phyloP scores from a whole-genome alignment of 1,140 invertebrate genomes.

The Bombus confusus region DNA sequence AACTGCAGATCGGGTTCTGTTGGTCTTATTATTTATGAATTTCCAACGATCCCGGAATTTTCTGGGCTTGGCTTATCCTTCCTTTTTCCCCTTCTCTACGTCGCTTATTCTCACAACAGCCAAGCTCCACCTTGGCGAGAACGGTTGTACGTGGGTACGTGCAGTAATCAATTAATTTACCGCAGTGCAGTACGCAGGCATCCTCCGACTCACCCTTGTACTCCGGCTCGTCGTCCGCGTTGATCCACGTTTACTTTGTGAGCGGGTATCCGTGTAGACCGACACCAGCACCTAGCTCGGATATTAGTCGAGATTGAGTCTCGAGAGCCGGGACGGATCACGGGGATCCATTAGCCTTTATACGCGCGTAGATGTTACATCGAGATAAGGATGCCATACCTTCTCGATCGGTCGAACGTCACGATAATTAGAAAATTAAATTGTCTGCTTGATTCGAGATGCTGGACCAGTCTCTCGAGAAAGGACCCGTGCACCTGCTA shows the following conservation, averaged over 20 bases:
- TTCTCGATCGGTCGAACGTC: conserved; percentile 71
- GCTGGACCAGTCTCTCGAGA: background rate
- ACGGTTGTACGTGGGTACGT: conserved; percentile 61
- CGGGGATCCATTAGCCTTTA: conserved; percentile 80
- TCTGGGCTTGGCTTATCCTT: background rate
- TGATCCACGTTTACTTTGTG: conserved; percentile 30
- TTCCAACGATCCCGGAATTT: no score
- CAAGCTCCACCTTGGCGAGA: conserved; percentile 47
- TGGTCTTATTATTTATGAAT: no score
- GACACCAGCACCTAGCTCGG: conserved; percentile 41
- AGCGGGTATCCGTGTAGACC: conserved; percentile 21
- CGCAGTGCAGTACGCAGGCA: conserved; percentile 63
- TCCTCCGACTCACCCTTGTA: conserved; percentile 29
- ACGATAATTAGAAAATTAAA: conserved; percentile 83
- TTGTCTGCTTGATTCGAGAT: conserved; percentile 70
- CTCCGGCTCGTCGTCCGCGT: conserved; percentile 21
- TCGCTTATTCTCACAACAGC: conserved; percentile 11
- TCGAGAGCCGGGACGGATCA: conserved; percentile 62
- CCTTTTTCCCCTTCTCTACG: background rate
- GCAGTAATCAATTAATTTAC: conserved; percentile 70
- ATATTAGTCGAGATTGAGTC: conserved; percentile 80
- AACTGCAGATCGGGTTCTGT: no score
- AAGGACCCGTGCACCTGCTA: conserved; percentile 29
- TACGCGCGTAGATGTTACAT: conserved; percentile 77
- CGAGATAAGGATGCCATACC: conserved; percentile 75